A percentile compares a stretch with the other conserved stretches of the same genome.
phyloP scores from a whole-genome alignment of 2,797 vertebrate genomes.

The Hypotaenidia philippensis region DNA sequence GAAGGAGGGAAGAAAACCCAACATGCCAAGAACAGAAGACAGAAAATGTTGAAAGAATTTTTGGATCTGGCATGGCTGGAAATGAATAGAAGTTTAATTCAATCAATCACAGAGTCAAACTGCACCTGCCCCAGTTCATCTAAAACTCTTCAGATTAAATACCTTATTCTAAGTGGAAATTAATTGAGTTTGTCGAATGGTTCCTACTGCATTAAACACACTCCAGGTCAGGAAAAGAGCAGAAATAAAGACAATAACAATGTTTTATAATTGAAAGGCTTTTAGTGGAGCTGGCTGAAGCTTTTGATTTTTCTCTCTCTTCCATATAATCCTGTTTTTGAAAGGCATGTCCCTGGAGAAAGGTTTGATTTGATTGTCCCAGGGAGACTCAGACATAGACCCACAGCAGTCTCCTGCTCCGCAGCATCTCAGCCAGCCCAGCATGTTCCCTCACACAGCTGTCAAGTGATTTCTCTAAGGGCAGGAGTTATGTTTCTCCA shows the following conservation, averaged over 20 bases:
- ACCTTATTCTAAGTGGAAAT: slow-evolving; percentile 67
- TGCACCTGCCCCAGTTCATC: slow-evolving; percentile 32
- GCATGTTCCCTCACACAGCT: neutral
- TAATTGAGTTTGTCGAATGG: slow-evolving; percentile 54
- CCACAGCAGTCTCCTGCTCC: neutral
- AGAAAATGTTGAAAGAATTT: neutral
- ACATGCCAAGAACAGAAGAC: neutral
- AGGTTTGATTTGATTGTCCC: neutral
- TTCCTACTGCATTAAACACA: slow-evolving; percentile 46
- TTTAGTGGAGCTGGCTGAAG: neutral
- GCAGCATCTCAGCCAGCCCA: neutral
- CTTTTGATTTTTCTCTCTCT: neutral
- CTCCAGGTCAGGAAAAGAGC: neutral
- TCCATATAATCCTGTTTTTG: neutral
- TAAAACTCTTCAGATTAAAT: slow-evolving; percentile 56
- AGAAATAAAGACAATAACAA: slow-evolving; percentile 41
- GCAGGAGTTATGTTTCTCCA: neutral
- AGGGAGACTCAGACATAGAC: neutral
- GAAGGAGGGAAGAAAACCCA: neutral
- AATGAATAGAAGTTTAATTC: slow-evolving; percentile 56
- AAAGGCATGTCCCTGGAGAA: neutral
- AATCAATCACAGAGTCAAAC: slow-evolving; percentile 50
- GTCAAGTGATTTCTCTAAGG: neutral
- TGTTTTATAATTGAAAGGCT: slow-evolving; percentile 34
- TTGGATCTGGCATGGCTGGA: slow-evolving; percentile 10